A percentile compares a stretch with the other conserved stretches of the same genome.
phyloP scores from a whole-genome alignment of 2,888 invertebrate species.

The Harmothoe impar region DNA sequence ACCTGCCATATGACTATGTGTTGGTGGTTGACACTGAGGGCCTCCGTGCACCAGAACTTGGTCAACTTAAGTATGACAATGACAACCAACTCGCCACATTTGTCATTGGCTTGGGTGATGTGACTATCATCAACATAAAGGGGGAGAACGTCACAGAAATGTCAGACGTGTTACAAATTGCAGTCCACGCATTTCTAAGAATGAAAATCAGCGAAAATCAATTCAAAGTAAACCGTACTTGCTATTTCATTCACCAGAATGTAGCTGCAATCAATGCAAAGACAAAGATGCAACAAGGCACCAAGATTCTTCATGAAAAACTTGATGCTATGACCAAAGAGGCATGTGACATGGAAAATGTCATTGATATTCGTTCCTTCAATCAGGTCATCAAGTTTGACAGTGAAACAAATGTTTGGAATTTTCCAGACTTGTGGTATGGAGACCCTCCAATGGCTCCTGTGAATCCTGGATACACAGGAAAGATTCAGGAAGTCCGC shows the following conservation, averaged over 20 bases:
- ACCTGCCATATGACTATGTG: conserved; percentile 30
- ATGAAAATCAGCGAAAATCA: background rate
- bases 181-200: conserved; percentile 63
- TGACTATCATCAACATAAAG: conserved; percentile 60
- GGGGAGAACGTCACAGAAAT: conserved; percentile 56
- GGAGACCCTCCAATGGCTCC: conserved; percentile 66
- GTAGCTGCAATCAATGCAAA: conserved; percentile 61
- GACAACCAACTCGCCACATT: conserved; percentile 65
- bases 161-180: conserved; percentile 63
- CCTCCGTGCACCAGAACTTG: conserved; percentile 34
- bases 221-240: background rate
- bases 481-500: conserved; percentile 28
- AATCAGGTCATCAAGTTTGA: conserved; percentile 59
- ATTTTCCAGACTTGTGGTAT: conserved; percentile 63
- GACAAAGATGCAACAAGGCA: background rate
- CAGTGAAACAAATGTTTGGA: conserved; percentile 22
- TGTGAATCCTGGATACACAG: conserved; percentile 61
- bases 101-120: conserved; percentile 65
- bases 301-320: conserved; percentile 27
- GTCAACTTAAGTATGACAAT: conserved; percentile 18
- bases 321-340: conserved; percentile 55
- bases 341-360: conserved; percentile 13
- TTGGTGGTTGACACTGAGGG: conserved; percentile 57
- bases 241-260: conserved; percentile 66
- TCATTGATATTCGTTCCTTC: conserved; percentile 20